phyloP scores from a whole-genome alignment of 2,113 vertebrate genomes.

The Edolisoma coerulescens region DNA sequence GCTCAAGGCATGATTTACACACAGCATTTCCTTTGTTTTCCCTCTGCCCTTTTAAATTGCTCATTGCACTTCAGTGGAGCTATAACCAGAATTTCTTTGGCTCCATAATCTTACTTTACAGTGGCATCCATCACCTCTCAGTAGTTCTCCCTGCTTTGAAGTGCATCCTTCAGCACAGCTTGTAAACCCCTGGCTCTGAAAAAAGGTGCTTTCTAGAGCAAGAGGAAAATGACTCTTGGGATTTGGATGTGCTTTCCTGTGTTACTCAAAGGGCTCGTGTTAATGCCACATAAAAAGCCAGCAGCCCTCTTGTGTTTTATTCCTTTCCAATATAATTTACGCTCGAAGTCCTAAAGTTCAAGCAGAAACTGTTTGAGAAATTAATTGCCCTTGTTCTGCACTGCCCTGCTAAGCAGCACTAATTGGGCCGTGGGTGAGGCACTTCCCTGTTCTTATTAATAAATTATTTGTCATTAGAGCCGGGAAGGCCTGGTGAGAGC shows the following conservation, averaged over 20 bases:
- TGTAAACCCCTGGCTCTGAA: not conserved
- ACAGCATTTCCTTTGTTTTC: not conserved
- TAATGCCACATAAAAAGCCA: not conserved
- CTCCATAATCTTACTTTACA: not conserved
- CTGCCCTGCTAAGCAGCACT: not conserved
- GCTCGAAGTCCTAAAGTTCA: not conserved
- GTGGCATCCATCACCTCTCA: not conserved
- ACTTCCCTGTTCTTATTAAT: not conserved
- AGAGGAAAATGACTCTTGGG: not conserved
- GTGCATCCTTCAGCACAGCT: not conserved
- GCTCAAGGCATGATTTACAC: not conserved
- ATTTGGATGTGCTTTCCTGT: not conserved
- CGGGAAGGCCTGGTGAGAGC: not conserved
- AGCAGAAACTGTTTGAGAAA: constrained; percentile 18
- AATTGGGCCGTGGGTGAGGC: constrained; percentile 5
- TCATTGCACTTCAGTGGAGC: not conserved
- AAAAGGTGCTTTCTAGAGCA: not conserved
- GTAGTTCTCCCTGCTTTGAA: not conserved
- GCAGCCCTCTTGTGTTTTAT: not conserved
- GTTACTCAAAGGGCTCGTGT: not conserved
- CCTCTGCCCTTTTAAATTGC: not conserved
- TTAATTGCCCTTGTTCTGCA: not conserved
- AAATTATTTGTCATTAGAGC: not conserved
- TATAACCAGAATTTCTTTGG: not conserved
- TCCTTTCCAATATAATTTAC: not conserved